phyloP scores from a whole-genome alignment of 2,113 vertebrate species.

The Corythaeola cristata region DNA sequence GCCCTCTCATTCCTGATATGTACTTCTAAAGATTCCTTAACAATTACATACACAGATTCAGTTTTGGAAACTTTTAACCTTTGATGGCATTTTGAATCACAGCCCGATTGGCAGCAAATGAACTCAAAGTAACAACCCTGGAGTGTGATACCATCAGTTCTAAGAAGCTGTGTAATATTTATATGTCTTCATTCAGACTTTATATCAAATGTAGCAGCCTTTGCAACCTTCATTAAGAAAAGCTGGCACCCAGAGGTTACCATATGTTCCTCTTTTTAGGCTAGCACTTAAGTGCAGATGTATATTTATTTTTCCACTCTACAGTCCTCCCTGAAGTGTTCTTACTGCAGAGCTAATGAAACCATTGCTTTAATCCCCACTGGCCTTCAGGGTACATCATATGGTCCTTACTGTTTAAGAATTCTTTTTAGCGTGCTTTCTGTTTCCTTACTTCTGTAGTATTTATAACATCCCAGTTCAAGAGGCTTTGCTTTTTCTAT shows the following conservation, averaged over 20 bases:
- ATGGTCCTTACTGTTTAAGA: conserved; percentile 52
- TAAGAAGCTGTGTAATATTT: conserved; percentile 68
- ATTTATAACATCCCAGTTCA: conserved; percentile 13
- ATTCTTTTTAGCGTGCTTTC: conserved; percentile 33
- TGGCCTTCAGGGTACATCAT: conserved; percentile 55
- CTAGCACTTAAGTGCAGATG: conserved; percentile 56
- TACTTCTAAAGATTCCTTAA: conserved; percentile 53
- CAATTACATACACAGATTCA: conserved; percentile 64
- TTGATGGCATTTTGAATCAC: conserved; percentile 59
- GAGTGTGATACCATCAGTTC: conserved; percentile 58
- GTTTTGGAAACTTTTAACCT: conserved; percentile 65
- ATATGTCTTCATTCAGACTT: conserved; percentile 68
- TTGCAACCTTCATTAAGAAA: conserved; percentile 73
- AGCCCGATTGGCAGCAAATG: conserved; percentile 43
- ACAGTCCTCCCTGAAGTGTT: conserved; percentile 46
- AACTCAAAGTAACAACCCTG: conserved; percentile 42
- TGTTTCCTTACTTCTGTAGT: conserved; percentile 39
- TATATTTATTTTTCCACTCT: conserved; percentile 73
- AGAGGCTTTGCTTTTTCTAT: conserved; percentile 5
- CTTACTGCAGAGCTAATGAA: conserved; percentile 64
- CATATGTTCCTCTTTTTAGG: conserved; percentile 68
- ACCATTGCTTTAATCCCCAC: conserved; percentile 39
- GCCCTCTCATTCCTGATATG: conserved; percentile 30
- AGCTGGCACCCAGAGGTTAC: conserved; percentile 70
- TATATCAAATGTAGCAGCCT: conserved; percentile 63